Evolutionary conservation across 2,888 invertebrate genomes (phyloP).

Genomic region (Abrostola tripartita): DNA sequence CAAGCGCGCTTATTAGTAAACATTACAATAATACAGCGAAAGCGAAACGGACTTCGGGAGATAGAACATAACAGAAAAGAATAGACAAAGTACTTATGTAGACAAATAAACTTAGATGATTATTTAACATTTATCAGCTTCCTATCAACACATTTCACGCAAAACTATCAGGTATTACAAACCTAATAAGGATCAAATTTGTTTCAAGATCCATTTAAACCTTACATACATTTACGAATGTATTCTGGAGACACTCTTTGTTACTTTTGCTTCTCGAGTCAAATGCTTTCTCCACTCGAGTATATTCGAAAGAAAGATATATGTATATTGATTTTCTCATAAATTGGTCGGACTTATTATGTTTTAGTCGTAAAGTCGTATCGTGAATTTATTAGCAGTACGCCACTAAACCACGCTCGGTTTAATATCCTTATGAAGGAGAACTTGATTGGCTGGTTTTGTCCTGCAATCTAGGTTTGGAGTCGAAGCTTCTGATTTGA

Average conservation of each 20-base stretch:
- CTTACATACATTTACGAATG: slow-evolving; percentile 3
- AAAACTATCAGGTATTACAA: no score
- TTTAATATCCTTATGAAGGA: slow-evolving; percentile 14
- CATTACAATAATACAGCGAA: no score
- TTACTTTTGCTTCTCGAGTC: slow-evolving; percentile 18
- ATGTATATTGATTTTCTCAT: slow-evolving; percentile 37
- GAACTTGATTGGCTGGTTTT: background rate
- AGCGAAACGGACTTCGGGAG: no score
- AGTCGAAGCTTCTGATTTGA: background rate
- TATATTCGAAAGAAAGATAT: slow-evolving; percentile 24
- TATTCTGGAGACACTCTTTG: slow-evolving; percentile 17
- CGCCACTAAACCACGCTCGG: slow-evolving; percentile 9
- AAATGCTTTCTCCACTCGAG: slow-evolving; percentile 29
- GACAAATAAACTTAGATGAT: no score
- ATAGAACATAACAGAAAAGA: no score
- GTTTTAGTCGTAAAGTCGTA: slow-evolving; percentile 22
- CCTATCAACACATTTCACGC: no score
- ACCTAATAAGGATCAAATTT: no score
- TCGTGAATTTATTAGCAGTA: slow-evolving; percentile 25
- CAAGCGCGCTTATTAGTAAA: no score
- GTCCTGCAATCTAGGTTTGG: background rate
- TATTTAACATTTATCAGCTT: no score
- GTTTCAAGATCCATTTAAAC: no score
- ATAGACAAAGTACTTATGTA: no score
- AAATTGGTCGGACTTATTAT: slow-evolving; percentile 41